Base-by-base conservation (phyloP, 2,888 invertebrate genomes). In the Flexamia atlantica region DNA sequence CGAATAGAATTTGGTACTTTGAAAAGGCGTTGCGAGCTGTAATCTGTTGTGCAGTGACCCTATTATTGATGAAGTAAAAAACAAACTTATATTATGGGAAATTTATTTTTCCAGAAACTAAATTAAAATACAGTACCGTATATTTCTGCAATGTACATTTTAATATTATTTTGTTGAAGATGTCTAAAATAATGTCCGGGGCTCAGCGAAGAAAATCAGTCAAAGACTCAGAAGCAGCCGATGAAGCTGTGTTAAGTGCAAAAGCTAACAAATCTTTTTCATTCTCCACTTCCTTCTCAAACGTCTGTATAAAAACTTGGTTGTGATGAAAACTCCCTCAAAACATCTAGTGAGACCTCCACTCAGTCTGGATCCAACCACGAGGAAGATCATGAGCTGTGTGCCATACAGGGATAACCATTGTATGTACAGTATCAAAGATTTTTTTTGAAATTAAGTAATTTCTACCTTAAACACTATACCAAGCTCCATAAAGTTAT, bases 161-260 rank as follows among this genome's bases (percentile, higher is more conserved):
- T 4, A 46, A 46, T 46, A 36, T 17, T 46, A 46, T 46, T 12
- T 46, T 46, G 23, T 60, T 60, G 23, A 28, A 60, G n/a, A 76
- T 76, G 76, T 46, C 76, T 28, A 76, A 76, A 42, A 76, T 50
- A 50, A 28, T 46, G 17, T 76, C 76, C 2, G 76, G 76, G 5
- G 76, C 30, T 25, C 76, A 76, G n/a, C 25, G 76, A 50, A 17
- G 76, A 28, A 76, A 76, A 50, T 42, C 50, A 76, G 32, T n/a
- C 9, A 46, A n/a, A 23, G 50, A 76, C 14, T 20, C 14, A 25
- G 76, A 76, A 50, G 25, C 50, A 50, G 30, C 76, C 1, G 4
- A 25, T 46, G 50, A 76, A 46, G 50, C 50, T 23, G 14, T 76
- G 17, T n/a, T 76, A 28, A 76, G 76, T 76, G n/a, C 76, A 46